A percentile compares a stretch with the other conserved stretches of the same genome.
These are phyloP conservation scores for Leptatherina wallacei DNA, from an alignment of 2,797 vertebrate species.

Conservation along the genomic window DNA sequence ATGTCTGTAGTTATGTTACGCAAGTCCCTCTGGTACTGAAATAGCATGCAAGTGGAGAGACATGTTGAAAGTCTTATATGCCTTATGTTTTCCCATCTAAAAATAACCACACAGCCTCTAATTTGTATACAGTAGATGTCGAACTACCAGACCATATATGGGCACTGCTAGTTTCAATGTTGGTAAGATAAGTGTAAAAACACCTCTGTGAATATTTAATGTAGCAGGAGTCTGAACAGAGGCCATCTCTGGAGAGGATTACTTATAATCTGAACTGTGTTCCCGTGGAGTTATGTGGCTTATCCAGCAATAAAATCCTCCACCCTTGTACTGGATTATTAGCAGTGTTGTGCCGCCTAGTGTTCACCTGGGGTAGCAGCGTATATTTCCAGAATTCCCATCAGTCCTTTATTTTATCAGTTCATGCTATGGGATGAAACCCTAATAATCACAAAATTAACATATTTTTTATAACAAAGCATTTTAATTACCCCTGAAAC, in stretches of 20 bases:
- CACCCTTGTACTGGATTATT: not conserved
- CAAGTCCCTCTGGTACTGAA: not conserved
- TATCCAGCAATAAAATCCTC: conserved; percentile 8
- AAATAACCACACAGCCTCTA: conserved; percentile 20
- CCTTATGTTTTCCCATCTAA: conserved; percentile 4
- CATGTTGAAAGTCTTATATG: conserved; percentile 11
- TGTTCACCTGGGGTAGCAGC: conserved; percentile 22
- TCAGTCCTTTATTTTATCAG: conserved; percentile 42
- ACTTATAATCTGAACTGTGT: not conserved
- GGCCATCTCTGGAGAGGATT: not conserved
- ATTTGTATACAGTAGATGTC: not conserved
- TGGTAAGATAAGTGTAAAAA: conserved; percentile 8
- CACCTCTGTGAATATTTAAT: not conserved
- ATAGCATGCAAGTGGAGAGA: not conserved
- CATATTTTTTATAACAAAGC: not conserved
- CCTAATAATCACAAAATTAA: conserved; percentile 24
- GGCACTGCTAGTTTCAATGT: not conserved
- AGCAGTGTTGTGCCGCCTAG: conserved; percentile 59
- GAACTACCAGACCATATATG: conserved; percentile 3
- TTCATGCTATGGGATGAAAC: conserved; percentile 22
- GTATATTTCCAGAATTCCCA: not conserved
- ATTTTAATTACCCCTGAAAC: not conserved
- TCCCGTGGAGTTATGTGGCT: conserved; percentile 7
- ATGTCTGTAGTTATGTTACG: not conserved
- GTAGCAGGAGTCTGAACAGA: not conserved